Evolutionary conservation across 2,797 vertebrate species (phyloP).

Genomic region (Parauchenoglanis ngamensis): DNA sequence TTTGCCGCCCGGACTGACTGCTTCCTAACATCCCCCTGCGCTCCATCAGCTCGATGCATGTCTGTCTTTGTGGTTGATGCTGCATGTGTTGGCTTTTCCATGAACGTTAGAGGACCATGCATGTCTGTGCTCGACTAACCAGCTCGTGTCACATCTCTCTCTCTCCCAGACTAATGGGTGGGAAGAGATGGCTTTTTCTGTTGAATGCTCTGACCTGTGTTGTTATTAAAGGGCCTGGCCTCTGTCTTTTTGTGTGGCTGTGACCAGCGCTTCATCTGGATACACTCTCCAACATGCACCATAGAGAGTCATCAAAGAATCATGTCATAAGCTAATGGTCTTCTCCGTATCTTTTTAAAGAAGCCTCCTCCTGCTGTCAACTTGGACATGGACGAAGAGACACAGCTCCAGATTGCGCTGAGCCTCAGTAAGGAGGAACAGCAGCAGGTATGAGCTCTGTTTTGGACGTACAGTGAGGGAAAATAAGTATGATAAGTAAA

Average conservation of each 20-base stretch:
- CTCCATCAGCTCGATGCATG: neutral
- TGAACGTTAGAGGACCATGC: constrained; percentile 49
- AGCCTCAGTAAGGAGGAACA: constrained; percentile 92
- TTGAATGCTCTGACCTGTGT: neutral
- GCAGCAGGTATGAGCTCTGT: constrained; percentile 82
- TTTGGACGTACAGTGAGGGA: constrained; percentile 5
- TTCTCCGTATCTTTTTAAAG: constrained; percentile 43
- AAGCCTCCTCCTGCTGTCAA: constrained; percentile 50
- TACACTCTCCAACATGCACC: constrained; percentile 27
- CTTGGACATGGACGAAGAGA: constrained; percentile 87
- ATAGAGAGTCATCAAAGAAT: constrained; percentile 4
- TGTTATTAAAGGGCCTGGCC: constrained; percentile 30
- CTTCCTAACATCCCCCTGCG: constrained; percentile 4
- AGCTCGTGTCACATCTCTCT: constrained; percentile 45
- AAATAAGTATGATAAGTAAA: neutral
- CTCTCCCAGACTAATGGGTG: constrained; percentile 26
- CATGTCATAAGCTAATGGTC: constrained; percentile 13
- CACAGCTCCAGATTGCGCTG: constrained; percentile 90
- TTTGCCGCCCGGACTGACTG: constrained; percentile 41
- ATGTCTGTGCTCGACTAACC: constrained; percentile 64
- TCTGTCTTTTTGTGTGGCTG: constrained; percentile 39
- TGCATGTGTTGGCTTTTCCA: constrained; percentile 60
- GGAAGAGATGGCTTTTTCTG: constrained; percentile 25
- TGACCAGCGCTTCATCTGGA: constrained; percentile 38
- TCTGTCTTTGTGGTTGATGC: constrained; percentile 34